phyloP scores from a whole-genome alignment of 2,888 invertebrate genomes.

The Luffia ferchaultella region DNA sequence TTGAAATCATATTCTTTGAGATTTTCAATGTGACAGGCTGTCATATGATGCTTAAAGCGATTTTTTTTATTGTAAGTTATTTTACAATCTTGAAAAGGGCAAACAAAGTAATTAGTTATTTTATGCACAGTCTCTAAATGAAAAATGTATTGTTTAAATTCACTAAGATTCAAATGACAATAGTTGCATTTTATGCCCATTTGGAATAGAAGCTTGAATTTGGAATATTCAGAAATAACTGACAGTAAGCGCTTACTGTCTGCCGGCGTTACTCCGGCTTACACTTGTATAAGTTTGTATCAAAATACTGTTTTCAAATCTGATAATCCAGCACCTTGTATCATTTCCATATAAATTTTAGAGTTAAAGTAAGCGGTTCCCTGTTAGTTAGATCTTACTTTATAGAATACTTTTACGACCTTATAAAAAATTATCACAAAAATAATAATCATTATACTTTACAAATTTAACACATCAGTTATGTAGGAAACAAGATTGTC shows the following conservation, averaged over 20 bases:
- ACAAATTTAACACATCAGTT: background rate
- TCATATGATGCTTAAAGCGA: conserved; percentile 5
- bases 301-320: too few species aligned
- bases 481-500: background rate
- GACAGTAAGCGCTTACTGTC: too few species aligned
- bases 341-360: too few species aligned
- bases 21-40: conserved; percentile 1
- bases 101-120: conserved; percentile 5
- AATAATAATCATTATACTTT: background rate
- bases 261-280: too few species aligned
- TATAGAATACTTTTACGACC: too few species aligned
- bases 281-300: too few species aligned
- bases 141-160: conserved; percentile 4
- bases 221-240: too few species aligned
- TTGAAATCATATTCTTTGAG: background rate
- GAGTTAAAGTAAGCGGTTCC: too few species aligned
- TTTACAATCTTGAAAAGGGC: conserved; percentile 3
- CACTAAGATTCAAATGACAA: background rate
- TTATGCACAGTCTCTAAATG: conserved; percentile 4
- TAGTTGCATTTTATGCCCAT: conserved; percentile 5
- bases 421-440: too few species aligned
- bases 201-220: background rate
- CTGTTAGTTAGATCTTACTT: too few species aligned
- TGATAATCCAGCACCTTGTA: too few species aligned
- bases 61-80: conserved; percentile 4